A percentile compares a stretch with the other conserved stretches of the same genome.
Evolutionary conservation across 2,797 vertebrate species (phyloP).

Genomic region (Spondyliosoma cantharus): DNA sequence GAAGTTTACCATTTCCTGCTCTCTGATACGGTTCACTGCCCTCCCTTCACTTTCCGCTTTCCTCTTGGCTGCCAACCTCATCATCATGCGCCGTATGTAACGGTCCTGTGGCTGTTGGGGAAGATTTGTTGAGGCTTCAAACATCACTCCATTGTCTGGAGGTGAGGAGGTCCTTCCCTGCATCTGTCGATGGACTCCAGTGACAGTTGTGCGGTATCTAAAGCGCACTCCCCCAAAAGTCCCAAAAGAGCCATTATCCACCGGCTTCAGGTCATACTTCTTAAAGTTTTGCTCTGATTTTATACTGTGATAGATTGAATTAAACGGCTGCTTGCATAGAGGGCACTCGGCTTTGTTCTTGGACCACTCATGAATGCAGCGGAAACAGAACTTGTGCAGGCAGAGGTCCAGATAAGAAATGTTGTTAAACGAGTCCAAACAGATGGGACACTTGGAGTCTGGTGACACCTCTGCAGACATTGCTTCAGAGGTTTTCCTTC

Average conservation of each 20-base stretch:
- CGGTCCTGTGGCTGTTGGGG: conserved; percentile 72
- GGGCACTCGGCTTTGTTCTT: conserved; percentile 98
- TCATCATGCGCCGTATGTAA: conserved; percentile 87
- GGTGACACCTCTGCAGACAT: conserved; percentile 89
- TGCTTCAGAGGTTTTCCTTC: conserved; percentile 79
- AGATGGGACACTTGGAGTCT: conserved; percentile 97
- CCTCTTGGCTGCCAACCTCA: conserved; percentile 84
- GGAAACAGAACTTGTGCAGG: conserved; percentile 95
- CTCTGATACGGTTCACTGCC: conserved; percentile 82
- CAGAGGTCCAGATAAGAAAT: conserved; percentile 92
- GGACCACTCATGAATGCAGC: conserved; percentile 96
- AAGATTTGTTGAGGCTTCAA: conserved; percentile 83
- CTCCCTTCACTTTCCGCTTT: conserved; percentile 86
- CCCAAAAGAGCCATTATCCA: conserved; percentile 87
- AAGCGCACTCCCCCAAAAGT: conserved; percentile 88
- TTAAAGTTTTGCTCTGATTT: conserved; percentile 93
- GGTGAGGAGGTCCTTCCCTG: conserved; percentile 82
- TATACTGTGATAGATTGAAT: conserved; percentile 93
- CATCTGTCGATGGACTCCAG: conserved; percentile 81
- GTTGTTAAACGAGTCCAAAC: conserved; percentile 94
- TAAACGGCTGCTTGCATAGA: conserved; percentile 94
- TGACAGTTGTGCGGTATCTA: conserved; percentile 92
- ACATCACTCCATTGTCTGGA: conserved; percentile 89
- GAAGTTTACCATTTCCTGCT: conserved; percentile 92
- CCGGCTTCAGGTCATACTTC: conserved; percentile 87